Evolutionary conservation across 2,888 invertebrate genomes (phyloP).

Genomic region (Trichopoda pennipes): DNA sequence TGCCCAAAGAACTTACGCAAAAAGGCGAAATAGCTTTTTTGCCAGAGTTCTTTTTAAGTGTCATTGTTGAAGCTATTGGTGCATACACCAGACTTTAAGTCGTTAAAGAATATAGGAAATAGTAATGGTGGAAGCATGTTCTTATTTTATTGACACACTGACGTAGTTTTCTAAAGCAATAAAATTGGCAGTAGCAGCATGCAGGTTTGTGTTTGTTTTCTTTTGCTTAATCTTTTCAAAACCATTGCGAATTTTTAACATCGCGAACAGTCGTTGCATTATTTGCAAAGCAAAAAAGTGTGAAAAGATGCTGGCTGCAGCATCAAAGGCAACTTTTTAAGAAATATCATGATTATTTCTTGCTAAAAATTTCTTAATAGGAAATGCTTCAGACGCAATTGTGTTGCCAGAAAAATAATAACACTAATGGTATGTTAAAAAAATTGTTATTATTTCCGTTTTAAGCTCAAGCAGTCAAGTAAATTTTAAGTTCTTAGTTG

Average conservation of each 20-base stretch:
- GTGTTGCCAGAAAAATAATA: conserved; percentile 37
- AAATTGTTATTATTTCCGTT: too few relatives aligned
- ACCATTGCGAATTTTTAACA: conserved; percentile 43
- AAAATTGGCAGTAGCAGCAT: conserved; percentile 3
- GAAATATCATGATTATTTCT: conserved; percentile 66
- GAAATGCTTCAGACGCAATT: conserved; percentile 51
- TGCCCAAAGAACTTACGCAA: neutral
- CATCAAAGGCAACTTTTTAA: conserved; percentile 29
- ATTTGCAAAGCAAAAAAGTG: conserved; percentile 30
- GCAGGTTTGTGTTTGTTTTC: conserved; percentile 20
- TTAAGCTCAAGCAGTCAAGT: neutral
- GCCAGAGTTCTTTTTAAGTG: conserved; percentile 58
- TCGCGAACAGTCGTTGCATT: conserved; percentile 42
- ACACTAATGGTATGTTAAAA: neutral
- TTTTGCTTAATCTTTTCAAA: conserved; percentile 42
- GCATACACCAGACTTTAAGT: conserved; percentile 32
- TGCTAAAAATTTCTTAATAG: conserved; percentile 63
- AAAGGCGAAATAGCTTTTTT: conserved; percentile 50
- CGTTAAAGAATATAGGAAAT: conserved; percentile 9
- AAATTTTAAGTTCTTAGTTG: too few relatives aligned
- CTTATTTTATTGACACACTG: conserved; percentile 34
- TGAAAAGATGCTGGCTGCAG: conserved; percentile 35
- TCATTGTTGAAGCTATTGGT: conserved; percentile 58
- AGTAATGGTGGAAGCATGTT: conserved; percentile 9
- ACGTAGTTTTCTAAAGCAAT: conserved; percentile 22